Evolutionary conservation across 37 sponge, comb jelly and placozoan species (phyloP).

Genomic region (Haliclona indistincta): DNA sequence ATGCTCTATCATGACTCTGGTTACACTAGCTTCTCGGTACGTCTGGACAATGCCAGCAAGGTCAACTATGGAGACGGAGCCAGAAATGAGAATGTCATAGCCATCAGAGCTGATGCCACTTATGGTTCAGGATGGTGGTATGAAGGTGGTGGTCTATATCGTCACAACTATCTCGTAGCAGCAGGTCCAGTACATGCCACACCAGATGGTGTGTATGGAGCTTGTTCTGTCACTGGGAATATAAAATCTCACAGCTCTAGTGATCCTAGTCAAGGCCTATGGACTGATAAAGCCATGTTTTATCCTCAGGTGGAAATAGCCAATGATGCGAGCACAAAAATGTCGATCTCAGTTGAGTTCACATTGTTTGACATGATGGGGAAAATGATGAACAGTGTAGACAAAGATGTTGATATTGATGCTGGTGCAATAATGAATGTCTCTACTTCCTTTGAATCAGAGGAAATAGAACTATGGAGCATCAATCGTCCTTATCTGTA

Average conservation of each 20-base stretch:
- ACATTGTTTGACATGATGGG: slow-evolving; percentile 21
- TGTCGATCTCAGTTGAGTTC: neutral
- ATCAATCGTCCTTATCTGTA: slow-evolving; percentile 44
- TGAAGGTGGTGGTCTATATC: slow-evolving; percentile 67
- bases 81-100: slow-evolving; percentile 54
- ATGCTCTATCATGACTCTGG: slow-evolving; percentile 52
- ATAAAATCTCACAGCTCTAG: slow-evolving; percentile 11
- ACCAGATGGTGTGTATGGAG: slow-evolving; percentile 43
- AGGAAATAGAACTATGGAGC: slow-evolving; percentile 49
- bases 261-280: slow-evolving; percentile 23
- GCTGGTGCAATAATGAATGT: slow-evolving; percentile 5
- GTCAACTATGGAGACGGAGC: slow-evolving; percentile 40
- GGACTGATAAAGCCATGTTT: slow-evolving; percentile 23
- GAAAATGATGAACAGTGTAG: neutral
- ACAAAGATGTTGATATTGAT: neutral
- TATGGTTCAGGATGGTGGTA: slow-evolving; percentile 60
- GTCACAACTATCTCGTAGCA: slow-evolving; percentile 31
- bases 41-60: slow-evolving; percentile 41
- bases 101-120: slow-evolving; percentile 31
- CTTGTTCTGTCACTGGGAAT: slow-evolving; percentile 4
- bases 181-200: slow-evolving; percentile 28
- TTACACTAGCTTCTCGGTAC: slow-evolving; percentile 62
- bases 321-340: slow-evolving; percentile 15
- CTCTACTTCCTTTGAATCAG: neutral
- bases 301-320: slow-evolving; percentile 31